A percentile compares a stretch with the other conserved stretches of the same genome.
phyloP scores from a whole-genome alignment of 2,113 vertebrate genomes.

The Menidia beryllina region DNA sequence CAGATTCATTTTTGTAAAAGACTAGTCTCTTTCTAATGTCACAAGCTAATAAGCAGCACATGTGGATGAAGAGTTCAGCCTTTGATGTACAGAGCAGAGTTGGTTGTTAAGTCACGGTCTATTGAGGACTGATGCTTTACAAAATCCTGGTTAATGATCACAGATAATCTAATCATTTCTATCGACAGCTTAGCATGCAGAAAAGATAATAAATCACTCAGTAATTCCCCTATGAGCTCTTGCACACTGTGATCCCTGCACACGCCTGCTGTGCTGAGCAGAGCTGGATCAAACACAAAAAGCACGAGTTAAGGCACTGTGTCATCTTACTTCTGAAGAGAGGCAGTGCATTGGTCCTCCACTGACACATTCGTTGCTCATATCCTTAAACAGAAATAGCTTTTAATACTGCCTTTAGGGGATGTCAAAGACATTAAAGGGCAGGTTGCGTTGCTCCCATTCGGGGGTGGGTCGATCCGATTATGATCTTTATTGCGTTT shows the following conservation, averaged over 20 bases:
- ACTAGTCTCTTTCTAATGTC: constrained; percentile 8
- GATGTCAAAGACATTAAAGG: constrained; percentile 32
- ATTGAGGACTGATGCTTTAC: constrained; percentile 19
- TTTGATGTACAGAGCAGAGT: not conserved
- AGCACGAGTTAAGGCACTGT: constrained; percentile 38
- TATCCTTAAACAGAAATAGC: not conserved
- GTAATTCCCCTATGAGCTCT: constrained; percentile 17
- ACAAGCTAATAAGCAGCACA: constrained; percentile 14
- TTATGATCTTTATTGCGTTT: constrained; percentile 69
- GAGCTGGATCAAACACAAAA: constrained; percentile 26
- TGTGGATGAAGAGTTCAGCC: constrained; percentile 4
- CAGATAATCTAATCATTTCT: constrained; percentile 44
- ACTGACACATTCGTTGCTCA: constrained; percentile 7
- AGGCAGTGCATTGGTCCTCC: constrained; percentile 5
- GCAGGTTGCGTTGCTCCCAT: constrained; percentile 30
- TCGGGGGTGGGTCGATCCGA: constrained; percentile 46
- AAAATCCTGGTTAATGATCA: constrained; percentile 29
- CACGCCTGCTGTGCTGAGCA: constrained; percentile 38
- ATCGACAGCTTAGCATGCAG: constrained; percentile 12
- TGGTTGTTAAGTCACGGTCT: constrained; percentile 26
- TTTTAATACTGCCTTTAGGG: constrained; percentile 7
- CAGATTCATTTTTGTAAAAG: not conserved
- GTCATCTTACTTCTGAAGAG: constrained; percentile 8
- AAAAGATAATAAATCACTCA: constrained; percentile 13
- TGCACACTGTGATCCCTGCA: constrained; percentile 33